Evolutionary conservation across 2,797 vertebrate genomes (phyloP), one percentile per base, ranked within the genome.

Genomic region (Scleropages formosus): DNA sequence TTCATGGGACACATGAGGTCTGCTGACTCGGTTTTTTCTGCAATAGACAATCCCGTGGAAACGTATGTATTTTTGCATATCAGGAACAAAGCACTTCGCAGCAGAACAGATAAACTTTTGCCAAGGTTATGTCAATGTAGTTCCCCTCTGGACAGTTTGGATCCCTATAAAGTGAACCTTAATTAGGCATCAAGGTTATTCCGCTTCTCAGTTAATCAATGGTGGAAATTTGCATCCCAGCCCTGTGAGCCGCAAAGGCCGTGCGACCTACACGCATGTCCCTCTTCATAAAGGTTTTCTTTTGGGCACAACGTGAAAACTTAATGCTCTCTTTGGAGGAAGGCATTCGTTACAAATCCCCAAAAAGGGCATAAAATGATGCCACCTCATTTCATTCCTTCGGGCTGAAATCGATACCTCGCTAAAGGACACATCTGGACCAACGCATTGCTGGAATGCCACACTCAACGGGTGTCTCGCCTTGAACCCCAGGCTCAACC

Each of bases 41-140:
- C n/a, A n/a, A n/a, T n/a, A n/a, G n/a, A n/a, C n/a, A n/a, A n/a
- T 58, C 4, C 12, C 3, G 6, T 53, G 13, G 53, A 4, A 13
- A 13, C 12, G 4, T 12, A 13, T 58, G 53, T n/a, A n/a, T n/a
- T n/a, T n/a, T n/a, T n/a, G n/a, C n/a, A 58, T 13, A 58, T 58
- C 11, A 13, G 12, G 12, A 3, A 58, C 58, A 13, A 4, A 3
- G 12, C 18, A 13, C 13, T 58, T 58, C 3, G 53, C 3, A 12
- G 3, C 3, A 7, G 53, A n/a, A 13, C n/a, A 53, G 53, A 31
- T 44, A 7, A 27, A n/a, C n/a, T 47, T 53, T 75, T 22, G 9
- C 44, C 74, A 75, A 49, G 47, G 47, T 39, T 65, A 64, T 24
- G 24, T 69, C 39, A 61, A 75, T 9, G 15, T 24, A 60, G 65